Conservation (phyloP, 1,140 invertebrate genomes). For the Thaumatotibia leucotreta region DNA sequence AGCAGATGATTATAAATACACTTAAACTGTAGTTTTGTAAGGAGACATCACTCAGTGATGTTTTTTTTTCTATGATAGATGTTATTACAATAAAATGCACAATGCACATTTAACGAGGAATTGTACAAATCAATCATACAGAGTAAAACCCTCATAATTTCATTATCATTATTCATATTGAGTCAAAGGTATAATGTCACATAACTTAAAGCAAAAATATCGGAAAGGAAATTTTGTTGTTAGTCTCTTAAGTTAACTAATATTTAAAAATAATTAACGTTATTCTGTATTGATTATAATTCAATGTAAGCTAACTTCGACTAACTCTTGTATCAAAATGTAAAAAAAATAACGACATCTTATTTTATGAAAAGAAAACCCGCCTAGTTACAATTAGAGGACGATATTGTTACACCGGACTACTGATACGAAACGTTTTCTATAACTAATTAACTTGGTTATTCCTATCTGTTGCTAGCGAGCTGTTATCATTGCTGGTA, state of each 20-base stretch:
- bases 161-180: not conserved
- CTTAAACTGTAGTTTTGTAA: slow-evolving; percentile 38
- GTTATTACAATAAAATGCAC: slow-evolving; percentile 56
- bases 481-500: no score
- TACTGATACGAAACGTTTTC: not conserved
- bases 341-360: slow-evolving; percentile 52
- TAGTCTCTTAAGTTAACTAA: slow-evolving; percentile 45
- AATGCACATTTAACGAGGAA: slow-evolving; percentile 19
- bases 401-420: not conserved
- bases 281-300: slow-evolving; percentile 68
- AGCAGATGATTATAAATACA: slow-evolving; percentile 59
- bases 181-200: not conserved
- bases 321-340: slow-evolving; percentile 59
- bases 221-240: not conserved
- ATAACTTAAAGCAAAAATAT: not conserved
- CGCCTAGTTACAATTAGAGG: slow-evolving; percentile 18
- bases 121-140: not conserved
- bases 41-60: slow-evolving; percentile 68
- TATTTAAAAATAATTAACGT: slow-evolving; percentile 59
- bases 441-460: not conserved
- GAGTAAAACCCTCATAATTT: not conserved
- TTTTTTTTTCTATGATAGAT: slow-evolving; percentile 54
- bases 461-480: no score
- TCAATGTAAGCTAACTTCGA: slow-evolving; percentile 64
- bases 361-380: slow-evolving; percentile 38